A percentile compares a stretch with the other conserved stretches of the same genome.
Evolutionary conservation across 1,140 invertebrate species (phyloP).

Genomic region (Rhynchophorus ferrugineus): DNA sequence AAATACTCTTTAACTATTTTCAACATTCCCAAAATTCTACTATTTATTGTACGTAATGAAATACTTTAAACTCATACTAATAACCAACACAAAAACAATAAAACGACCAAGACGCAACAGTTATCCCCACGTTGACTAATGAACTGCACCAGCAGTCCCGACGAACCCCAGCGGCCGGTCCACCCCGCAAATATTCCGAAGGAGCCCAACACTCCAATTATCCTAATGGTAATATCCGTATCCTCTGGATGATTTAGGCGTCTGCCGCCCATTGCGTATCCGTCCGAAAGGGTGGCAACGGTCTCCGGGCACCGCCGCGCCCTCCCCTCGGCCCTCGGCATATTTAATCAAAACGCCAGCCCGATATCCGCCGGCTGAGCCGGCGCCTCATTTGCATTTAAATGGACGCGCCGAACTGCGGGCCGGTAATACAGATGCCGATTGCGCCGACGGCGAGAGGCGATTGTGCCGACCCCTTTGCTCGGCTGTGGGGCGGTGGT

Average conservation of each 20-base stretch:
- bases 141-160: constrained; percentile 16
- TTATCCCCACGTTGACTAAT: constrained; percentile 12
- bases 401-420: too few species aligned
- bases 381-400: too few species aligned
- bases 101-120: too few species aligned
- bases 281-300: constrained; percentile 18
- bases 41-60: too few species aligned
- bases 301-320: too few species aligned
- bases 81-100: too few species aligned
- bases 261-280: constrained; percentile 24
- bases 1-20: too few species aligned
- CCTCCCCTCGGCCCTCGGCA: constrained; percentile 18
- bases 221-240: constrained; percentile 35
- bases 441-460: too few species aligned
- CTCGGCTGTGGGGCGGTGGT: too few species aligned
- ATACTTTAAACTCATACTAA: too few species aligned
- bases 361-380: constrained; percentile 9
- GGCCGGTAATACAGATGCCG: constrained; percentile 11
- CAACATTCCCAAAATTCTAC: too few species aligned
- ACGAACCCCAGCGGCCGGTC: constrained; percentile 13
- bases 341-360: constrained; percentile 32
- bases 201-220: constrained; percentile 25
- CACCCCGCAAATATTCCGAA: constrained; percentile 24
- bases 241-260: constrained; percentile 32
- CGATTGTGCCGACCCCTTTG: too few species aligned